Conservation (phyloP, 2,888 invertebrate genomes). For the Pteria penguin region DNA sequence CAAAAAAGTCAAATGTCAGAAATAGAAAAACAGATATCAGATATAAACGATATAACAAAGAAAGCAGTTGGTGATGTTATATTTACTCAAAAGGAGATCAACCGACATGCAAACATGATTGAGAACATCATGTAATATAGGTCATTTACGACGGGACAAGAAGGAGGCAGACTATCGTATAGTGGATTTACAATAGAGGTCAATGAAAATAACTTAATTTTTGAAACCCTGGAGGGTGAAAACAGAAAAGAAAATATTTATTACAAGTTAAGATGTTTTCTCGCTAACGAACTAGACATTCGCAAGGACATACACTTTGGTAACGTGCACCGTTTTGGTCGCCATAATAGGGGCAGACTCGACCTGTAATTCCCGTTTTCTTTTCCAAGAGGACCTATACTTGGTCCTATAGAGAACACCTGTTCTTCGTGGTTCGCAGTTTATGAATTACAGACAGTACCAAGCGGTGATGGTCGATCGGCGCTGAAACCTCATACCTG, state of each 20-base stretch:
- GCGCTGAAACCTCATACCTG: background rate
- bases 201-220: background rate
- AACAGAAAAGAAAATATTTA: background rate
- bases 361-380: background rate
- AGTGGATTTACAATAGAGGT: background rate
- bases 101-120: background rate
- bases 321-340: background rate
- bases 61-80: background rate
- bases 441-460: background rate
- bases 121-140: background rate
- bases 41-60: background rate
- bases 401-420: background rate
- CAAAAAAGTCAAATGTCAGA: background rate
- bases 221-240: background rate
- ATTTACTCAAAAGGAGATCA: background rate
- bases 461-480: background rate
- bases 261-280: too few species aligned
- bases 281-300: background rate
- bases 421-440: background rate
- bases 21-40: background rate
- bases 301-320: background rate
- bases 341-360: background rate
- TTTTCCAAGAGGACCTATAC: background rate
- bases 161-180: background rate
- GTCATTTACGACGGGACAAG: background rate